phyloP scores from a whole-genome alignment of 2,888 invertebrate species.

The Gymnoscelis rufifasciata region DNA sequence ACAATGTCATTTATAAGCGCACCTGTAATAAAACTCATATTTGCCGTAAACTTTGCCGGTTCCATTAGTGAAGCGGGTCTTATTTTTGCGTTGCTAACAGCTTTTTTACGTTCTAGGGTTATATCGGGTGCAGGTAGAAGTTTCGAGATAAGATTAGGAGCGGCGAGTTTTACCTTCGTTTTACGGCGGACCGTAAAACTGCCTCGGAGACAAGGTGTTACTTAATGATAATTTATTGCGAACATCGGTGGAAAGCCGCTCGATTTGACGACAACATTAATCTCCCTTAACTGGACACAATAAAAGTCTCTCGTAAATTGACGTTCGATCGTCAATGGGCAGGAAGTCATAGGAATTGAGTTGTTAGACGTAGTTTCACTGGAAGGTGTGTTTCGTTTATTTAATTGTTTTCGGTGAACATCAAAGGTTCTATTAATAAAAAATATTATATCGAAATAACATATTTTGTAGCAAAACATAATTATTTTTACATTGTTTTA shows the following conservation, averaged over 20 bases:
- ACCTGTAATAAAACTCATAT: slow-evolving; percentile 47
- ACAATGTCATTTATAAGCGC: slow-evolving; percentile 4
- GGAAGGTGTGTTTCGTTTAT: slow-evolving; percentile 51
- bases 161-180: slow-evolving; percentile 49
- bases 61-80: slow-evolving; percentile 47
- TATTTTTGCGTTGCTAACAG: slow-evolving; percentile 38
- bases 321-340: slow-evolving; percentile 48
- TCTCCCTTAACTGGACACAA: slow-evolving; percentile 61
- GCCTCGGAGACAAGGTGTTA: slow-evolving; percentile 65
- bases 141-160: slow-evolving; percentile 65
- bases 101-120: slow-evolving; percentile 46
- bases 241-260: slow-evolving; percentile 46
- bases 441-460: too few species aligned
- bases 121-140: slow-evolving; percentile 63
- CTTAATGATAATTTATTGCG: slow-evolving; percentile 76
- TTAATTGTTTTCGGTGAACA: too few species aligned
- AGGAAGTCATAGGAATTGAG: slow-evolving; percentile 69
- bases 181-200: slow-evolving; percentile 64
- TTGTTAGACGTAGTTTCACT: slow-evolving; percentile 64
- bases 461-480: too few species aligned
- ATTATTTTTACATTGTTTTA: too few species aligned
- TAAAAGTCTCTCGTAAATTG: slow-evolving; percentile 49
- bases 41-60: slow-evolving; percentile 39
- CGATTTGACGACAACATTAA: slow-evolving; percentile 66
- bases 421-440: too few species aligned